These are phyloP conservation scores for Sardina pilchardus DNA, from an alignment of 2,113 vertebrate genomes.

Conservation along the genomic window DNA sequence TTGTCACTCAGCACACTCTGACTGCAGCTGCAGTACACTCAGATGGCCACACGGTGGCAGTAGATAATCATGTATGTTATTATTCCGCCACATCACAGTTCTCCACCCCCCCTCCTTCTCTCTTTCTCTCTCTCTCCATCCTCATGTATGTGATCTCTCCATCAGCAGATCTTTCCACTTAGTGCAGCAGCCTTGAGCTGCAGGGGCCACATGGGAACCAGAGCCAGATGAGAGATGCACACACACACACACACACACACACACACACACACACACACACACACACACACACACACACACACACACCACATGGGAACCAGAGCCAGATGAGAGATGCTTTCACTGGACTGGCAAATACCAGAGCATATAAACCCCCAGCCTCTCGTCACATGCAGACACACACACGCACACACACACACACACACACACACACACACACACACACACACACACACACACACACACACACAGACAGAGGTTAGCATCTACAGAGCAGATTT, in stretches of 20 bases:
- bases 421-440: background rate
- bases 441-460: background rate
- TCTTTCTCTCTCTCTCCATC: conserved; percentile 22
- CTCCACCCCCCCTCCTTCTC: background rate
- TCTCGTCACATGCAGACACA: background rate
- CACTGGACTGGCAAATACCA: conserved; percentile 56
- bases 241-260: too few species aligned
- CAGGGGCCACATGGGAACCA: conserved; percentile 52
- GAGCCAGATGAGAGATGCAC: conserved; percentile 51
- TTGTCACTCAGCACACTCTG: background rate
- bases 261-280: too few species aligned
- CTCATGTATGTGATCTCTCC: conserved; percentile 11
- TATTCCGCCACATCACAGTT: background rate
- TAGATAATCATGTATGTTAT: conserved; percentile 48
- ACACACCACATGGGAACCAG: too few species aligned
- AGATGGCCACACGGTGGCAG: conserved; percentile 66
- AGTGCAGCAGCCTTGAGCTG: conserved; percentile 26
- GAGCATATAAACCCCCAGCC: conserved; percentile 36
- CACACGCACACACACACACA: background rate
- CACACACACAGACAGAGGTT: background rate
- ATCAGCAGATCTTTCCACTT: conserved; percentile 48
- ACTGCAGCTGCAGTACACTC: conserved; percentile 38
- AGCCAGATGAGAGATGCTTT: conserved; percentile 53
- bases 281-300: too few species aligned
- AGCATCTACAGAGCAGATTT: background rate